Evolutionary conservation across 2,888 invertebrate species (phyloP).

Genomic region (Aproaerema taeniolella): DNA sequence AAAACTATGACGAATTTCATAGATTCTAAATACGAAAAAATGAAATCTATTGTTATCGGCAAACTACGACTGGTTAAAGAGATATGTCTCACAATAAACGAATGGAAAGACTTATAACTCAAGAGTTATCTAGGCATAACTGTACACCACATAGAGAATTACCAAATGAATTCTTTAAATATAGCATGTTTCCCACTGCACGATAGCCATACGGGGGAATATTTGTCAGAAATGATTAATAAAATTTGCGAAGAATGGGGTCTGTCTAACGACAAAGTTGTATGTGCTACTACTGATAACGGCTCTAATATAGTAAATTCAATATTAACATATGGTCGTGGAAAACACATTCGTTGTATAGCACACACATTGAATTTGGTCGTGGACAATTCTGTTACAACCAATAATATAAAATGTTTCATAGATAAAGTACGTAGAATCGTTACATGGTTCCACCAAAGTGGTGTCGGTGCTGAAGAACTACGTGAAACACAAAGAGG

Average conservation of each 20-base stretch:
- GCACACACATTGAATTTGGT: constrained; percentile 28
- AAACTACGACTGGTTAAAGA: constrained; percentile 17
- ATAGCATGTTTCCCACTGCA: constrained; percentile 25
- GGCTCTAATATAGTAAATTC: constrained; percentile 25
- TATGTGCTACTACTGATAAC: constrained; percentile 23
- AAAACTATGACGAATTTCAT: constrained; percentile 22
- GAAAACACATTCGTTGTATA: constrained; percentile 27
- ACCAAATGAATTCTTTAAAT: constrained; percentile 23
- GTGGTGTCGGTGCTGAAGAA: constrained; percentile 26
- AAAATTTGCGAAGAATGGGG: constrained; percentile 24
- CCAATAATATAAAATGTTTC: constrained; percentile 22
- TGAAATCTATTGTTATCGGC: constrained; percentile 19
- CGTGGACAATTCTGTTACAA: constrained; percentile 23
- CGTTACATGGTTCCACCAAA: constrained; percentile 27
- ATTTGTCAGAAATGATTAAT: constrained; percentile 18
- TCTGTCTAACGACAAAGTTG: constrained; percentile 23
- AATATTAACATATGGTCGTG: constrained; percentile 24
- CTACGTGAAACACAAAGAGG: constrained; percentile 24
- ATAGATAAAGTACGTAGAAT: constrained; percentile 28
- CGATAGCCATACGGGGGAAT: constrained; percentile 25
- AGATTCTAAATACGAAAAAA: constrained; percentile 23
- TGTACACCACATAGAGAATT: constrained; percentile 25
- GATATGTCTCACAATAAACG: constrained; percentile 18
- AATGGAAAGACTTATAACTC: constrained; percentile 22
- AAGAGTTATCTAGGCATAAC: constrained; percentile 19